Evolutionary conservation across 1,140 invertebrate species (phyloP), one percentile per base, ranked within the genome.

Genomic region (Zaprionus camerounensis): DNA sequence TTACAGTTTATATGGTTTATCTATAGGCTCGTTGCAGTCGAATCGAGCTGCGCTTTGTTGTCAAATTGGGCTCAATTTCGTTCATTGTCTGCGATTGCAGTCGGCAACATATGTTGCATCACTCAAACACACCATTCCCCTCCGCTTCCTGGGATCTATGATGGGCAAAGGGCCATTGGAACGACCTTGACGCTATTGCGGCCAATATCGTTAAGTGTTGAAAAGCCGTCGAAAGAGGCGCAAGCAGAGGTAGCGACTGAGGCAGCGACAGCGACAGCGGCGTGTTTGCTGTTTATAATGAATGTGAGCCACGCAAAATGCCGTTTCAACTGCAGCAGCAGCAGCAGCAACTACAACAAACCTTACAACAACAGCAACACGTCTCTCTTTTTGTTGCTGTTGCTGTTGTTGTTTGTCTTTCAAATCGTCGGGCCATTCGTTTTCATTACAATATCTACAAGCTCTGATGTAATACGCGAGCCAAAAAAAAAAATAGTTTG

Each of bases 141-240:
- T 6, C 36, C 36, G 2, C 31, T 34, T 0, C 31, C 31, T 34
- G 0, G 31, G 31, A 2, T 34, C 9, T 34, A 34, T 34, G 31
- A 34, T 26, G 53, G n/a, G 53, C 53, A 71, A 71, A 71, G 61
- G 73, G 73, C 69, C 38, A 36, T 31, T 71, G 68, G 13, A 17
- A 55, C 79, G 82, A 86, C 83, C 83, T 86, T 86, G 83, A 82
- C 64, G 79, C 41, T 55, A 76, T 72, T 72, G 74, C 69, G 74
- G 70, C 74, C 74, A 72, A 49, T 84, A 68, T 74, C 64, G 74
- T 76, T 71, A 66, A 61, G 74, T 71, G 68, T 67, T 71, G 63
- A 69, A 74, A 74, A 71, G 57, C 26, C 55, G 61, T n/a, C 55
- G 61, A 57, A 46, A 53, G 58, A 51, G 28, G 34, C 41, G 49